These are phyloP conservation scores for Engraulis encrasicolus DNA, from an alignment of 2,113 vertebrate genomes.

Conservation along the genomic window DNA sequence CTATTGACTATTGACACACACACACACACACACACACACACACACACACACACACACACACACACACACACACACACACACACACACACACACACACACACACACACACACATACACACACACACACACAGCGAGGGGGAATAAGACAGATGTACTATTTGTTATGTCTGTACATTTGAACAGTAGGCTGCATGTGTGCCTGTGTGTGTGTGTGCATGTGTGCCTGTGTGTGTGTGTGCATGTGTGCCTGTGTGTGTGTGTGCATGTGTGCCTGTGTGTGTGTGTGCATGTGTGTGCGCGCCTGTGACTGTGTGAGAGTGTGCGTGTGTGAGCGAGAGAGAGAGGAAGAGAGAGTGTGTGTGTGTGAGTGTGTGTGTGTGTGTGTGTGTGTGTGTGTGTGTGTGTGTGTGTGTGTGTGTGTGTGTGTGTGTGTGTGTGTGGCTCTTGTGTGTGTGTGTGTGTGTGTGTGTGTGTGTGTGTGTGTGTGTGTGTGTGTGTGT, in stretches of 20 bases:
- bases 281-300: too few relatives aligned
- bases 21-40: not conserved
- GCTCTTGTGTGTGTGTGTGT: too few relatives aligned
- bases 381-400: not conserved
- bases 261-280: not conserved
- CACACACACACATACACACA: conserved; percentile 1
- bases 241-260: not conserved
- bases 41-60: not conserved
- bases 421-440: not conserved
- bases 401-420: not conserved
- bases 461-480: too few relatives aligned
- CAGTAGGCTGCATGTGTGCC: too few relatives aligned
- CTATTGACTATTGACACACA: not conserved
- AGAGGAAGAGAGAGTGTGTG: not conserved
- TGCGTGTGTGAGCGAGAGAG: not conserved
- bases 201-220: too few relatives aligned
- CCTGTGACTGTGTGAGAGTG: too few relatives aligned
- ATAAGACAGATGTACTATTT: too few relatives aligned
- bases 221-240: too few relatives aligned
- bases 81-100: not conserved
- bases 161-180: too few relatives aligned
- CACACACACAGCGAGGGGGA: too few relatives aligned
- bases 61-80: not conserved
- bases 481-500: too few relatives aligned
- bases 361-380: not conserved